phyloP scores from a whole-genome alignment of 2,113 vertebrate species.

The Atherinomorus stipes region DNA sequence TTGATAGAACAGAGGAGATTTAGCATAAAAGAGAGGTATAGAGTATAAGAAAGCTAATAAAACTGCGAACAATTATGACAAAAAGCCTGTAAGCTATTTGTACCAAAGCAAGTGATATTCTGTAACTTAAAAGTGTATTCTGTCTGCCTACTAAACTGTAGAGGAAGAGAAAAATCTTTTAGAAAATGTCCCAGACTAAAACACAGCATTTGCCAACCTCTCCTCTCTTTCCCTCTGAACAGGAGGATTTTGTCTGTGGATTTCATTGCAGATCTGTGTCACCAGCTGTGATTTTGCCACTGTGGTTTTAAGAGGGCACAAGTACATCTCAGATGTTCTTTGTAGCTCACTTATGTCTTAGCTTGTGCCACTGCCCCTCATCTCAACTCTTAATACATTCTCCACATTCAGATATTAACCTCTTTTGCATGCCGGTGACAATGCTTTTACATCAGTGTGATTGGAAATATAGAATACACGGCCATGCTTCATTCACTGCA shows the following conservation, averaged over 20 bases:
- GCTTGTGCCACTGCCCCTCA: slow-evolving; percentile 8
- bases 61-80: too few relatives aligned
- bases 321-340: slow-evolving; percentile 34
- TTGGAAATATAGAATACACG: not conserved
- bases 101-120: too few relatives aligned
- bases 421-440: slow-evolving; percentile 35
- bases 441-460: not conserved
- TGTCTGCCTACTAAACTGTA: not conserved
- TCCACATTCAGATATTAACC: slow-evolving; percentile 14
- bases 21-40: too few relatives aligned
- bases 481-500: not conserved
- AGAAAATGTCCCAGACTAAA: not conserved
- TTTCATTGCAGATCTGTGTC: not conserved
- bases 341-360: slow-evolving; percentile 12
- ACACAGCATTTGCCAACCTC: not conserved
- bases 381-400: slow-evolving; percentile 11
- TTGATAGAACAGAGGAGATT: too few relatives aligned
- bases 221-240: not conserved
- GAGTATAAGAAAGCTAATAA: too few relatives aligned
- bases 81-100: too few relatives aligned
- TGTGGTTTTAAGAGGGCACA: not conserved
- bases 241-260: not conserved
- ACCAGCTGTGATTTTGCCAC: not conserved
- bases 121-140: too few relatives aligned
- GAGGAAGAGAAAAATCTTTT: not conserved